Evolutionary conservation across 2,888 invertebrate genomes (phyloP), one percentile per base, ranked within the genome.

Genomic region (Oxyteleia sp.): DNA sequence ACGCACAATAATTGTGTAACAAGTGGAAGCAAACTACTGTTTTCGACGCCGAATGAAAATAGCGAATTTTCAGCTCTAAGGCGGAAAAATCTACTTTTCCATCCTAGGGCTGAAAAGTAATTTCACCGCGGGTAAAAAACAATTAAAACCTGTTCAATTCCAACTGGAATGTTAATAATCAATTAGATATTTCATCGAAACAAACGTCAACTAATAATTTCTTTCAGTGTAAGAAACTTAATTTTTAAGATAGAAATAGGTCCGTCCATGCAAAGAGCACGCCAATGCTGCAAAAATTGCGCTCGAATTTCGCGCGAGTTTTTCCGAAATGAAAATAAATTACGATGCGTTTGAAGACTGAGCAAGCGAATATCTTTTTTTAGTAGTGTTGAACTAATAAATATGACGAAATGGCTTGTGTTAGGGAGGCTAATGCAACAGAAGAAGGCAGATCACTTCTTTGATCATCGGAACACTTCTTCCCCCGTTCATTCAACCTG

Each of bases 381-480:
- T 32, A 32, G 32, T 38, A 53, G 26, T 29, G 45, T n/a, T 59
- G 18, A 71, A 49, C 59, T 49, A 71, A 59, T 49, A 71, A 57
- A 57, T 38, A 47, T 47, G 43, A 59, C 59, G 55, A 57, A 69
- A 71, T 49, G 38, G 69, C 59, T 69, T 49, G 38, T 16, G 49
- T 51, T 51, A 20, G 38, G 5, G 23, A 49, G 16, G 10, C 45
- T 35, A 57, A 57, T 69, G 57, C 57, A 38, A 71, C 35, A 26
- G 51, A 32, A 61, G 38, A 72, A 72, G 41, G 61, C 72, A 35
- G 49, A 71, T 59, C 71, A 41, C 16, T 26, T 51, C 74, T 74
- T 74, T 74, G 74, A 74, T 74, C 74, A 63, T 15, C 38, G 45
- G 53, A 55, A 74, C 35, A 53, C 45, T 63, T 53, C 43, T 72